Evolutionary conservation across 2,113 vertebrate species (phyloP).

Genomic region (Alouatta palliata): DNA sequence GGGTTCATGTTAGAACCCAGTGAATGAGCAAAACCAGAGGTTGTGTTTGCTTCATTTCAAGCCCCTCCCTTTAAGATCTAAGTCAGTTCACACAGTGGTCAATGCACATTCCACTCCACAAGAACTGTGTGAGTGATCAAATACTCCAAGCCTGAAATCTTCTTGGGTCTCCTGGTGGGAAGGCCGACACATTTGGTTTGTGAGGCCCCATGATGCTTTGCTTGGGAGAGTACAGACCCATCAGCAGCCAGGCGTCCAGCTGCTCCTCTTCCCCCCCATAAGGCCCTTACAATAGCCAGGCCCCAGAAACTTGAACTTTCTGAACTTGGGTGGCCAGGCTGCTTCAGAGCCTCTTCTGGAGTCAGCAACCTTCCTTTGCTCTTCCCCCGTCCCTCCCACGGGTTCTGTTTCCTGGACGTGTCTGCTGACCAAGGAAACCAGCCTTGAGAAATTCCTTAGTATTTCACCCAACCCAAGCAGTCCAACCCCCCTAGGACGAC

Average conservation of each 20-base stretch:
- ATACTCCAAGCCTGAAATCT: not conserved
- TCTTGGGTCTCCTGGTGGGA: not conserved
- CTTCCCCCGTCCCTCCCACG: not conserved
- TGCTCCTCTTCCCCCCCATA: not conserved
- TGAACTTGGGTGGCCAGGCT: conserved; percentile 40
- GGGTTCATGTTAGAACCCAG: not conserved
- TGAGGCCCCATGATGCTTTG: not conserved
- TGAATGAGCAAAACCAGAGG: not conserved
- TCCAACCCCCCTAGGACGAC: not conserved
- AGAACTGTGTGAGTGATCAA: not conserved
- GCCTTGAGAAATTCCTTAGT: conserved; percentile 16
- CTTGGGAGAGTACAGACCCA: not conserved
- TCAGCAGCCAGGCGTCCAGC: not conserved
- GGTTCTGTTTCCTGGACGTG: conserved; percentile 34
- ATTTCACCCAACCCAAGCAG: not conserved
- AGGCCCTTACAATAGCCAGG: not conserved
- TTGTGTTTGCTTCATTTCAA: not conserved
- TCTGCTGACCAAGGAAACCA: not conserved
- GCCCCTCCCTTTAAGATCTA: not conserved
- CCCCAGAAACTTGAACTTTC: not conserved
- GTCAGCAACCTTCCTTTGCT: not conserved
- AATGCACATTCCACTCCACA: not conserved
- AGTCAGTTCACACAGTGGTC: not conserved
- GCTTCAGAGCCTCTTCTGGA: not conserved
- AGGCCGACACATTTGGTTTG: not conserved